These are phyloP conservation scores for Hesperia comma DNA, from an alignment of 2,888 invertebrate genomes.

Conservation along the genomic window DNA sequence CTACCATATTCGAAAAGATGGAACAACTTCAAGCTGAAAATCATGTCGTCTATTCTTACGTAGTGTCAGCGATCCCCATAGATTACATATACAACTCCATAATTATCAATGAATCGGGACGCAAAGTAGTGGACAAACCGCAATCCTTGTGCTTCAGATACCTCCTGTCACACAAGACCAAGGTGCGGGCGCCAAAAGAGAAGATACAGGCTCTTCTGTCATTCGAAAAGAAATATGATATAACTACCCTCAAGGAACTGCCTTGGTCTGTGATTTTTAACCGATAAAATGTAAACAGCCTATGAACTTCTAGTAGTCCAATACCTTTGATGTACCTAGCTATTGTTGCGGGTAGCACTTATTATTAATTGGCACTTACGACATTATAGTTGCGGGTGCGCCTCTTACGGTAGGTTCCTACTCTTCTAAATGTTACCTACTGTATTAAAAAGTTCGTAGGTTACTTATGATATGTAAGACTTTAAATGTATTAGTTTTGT, in stretches of 20 bases:
- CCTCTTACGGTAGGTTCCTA: too few relatives aligned
- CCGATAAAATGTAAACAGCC: slow-evolving; percentile 44
- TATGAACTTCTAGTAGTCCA: too few relatives aligned
- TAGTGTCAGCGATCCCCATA: slow-evolving; percentile 64
- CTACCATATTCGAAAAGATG: slow-evolving; percentile 63
- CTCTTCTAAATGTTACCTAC: too few relatives aligned
- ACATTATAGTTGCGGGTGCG: too few relatives aligned
- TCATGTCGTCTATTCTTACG: slow-evolving; percentile 65
- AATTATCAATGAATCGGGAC: slow-evolving; percentile 51
- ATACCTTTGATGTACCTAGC: too few relatives aligned
- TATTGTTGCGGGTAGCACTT: too few relatives aligned
- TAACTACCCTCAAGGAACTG: slow-evolving; percentile 61
- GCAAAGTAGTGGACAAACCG: slow-evolving; percentile 44
- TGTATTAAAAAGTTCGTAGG: neutral
- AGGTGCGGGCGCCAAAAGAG: slow-evolving; percentile 47
- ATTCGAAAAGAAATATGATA: slow-evolving; percentile 60
- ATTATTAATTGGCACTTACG: too few relatives aligned
- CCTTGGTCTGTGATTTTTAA: slow-evolving; percentile 78
- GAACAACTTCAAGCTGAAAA: slow-evolving; percentile 58
- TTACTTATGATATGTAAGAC: slow-evolving; percentile 9
- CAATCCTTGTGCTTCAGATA: slow-evolving; percentile 47
- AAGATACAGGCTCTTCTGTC: slow-evolving; percentile 47
- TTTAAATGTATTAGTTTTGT: slow-evolving; percentile 12
- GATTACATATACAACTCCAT: slow-evolving; percentile 70
- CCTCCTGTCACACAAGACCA: slow-evolving; percentile 45